Percentiles rank a stretch among this genome's conserved stretches.
Evolutionary conservation across 30 jellyfish, hydroid and myxozoan genomes (phyloP).

Genomic region (Turritopsis dohrnii): DNA sequence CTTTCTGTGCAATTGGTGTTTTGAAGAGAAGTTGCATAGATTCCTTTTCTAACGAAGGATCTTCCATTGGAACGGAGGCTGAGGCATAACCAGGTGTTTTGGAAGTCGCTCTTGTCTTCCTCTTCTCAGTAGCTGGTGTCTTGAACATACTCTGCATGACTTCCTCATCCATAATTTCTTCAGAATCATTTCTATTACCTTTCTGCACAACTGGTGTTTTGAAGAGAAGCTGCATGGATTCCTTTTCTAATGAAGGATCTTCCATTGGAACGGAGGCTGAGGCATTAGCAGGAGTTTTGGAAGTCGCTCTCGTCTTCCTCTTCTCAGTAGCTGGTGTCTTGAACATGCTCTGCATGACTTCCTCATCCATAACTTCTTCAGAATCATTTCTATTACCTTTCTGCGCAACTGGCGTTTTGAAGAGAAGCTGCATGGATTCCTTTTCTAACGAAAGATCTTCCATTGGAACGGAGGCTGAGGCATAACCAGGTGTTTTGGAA

Average conservation of each 20-base stretch:
- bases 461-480: background rate
- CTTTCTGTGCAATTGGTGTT: constrained; percentile 3
- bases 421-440: background rate
- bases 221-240: background rate
- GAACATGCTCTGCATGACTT: background rate
- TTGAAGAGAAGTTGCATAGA: background rate
- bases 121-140: background rate
- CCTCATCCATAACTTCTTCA: background rate
- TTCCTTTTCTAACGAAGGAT: background rate
- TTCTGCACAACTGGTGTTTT: background rate
- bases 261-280: background rate
- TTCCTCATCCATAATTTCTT: background rate
- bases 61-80: background rate
- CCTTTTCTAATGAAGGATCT: background rate
- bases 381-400: background rate
- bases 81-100: background rate
- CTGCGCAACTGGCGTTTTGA: background rate
- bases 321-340: background rate
- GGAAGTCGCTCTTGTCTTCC: background rate
- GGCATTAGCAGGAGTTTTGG: constrained; percentile 6
- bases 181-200: background rate
- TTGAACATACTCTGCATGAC: background rate
- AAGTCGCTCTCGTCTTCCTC: background rate
- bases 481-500: background rate
- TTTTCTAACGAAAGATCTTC: background rate